Evolutionary conservation across 2,797 vertebrate genomes (phyloP).

Genomic region (Cottoperca gobio): DNA sequence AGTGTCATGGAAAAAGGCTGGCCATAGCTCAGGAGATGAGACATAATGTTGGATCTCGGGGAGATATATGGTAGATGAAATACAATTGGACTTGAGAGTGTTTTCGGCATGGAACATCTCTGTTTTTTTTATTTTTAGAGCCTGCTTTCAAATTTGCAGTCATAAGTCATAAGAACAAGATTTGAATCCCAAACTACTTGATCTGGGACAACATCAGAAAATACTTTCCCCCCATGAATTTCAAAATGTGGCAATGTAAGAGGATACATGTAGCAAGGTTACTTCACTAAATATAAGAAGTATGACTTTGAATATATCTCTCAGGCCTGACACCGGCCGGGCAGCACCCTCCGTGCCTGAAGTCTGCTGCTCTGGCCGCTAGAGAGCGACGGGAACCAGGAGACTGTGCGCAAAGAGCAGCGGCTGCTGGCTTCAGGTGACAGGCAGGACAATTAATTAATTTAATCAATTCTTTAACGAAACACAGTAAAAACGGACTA

Average conservation of each 20-base stretch:
- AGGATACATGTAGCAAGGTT: not conserved
- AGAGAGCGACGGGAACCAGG: conserved; percentile 81
- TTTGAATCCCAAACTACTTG: not conserved
- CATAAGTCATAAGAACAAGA: conserved; percentile 1
- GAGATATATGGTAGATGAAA: conserved; percentile 50
- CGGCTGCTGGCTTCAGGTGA: conserved; percentile 38
- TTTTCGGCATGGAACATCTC: conserved; percentile 33
- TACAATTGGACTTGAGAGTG: conserved; percentile 12
- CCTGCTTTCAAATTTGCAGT: conserved; percentile 10
- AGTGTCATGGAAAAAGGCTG: conserved; percentile 52
- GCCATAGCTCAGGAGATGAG: conserved; percentile 47
- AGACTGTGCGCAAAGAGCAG: conserved; percentile 15
- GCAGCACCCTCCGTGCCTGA: conserved; percentile 19
- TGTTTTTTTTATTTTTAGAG: conserved; percentile 11
- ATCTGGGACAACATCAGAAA: not conserved
- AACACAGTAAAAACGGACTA: not conserved
- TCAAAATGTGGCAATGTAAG: not conserved
- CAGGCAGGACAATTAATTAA: not conserved
- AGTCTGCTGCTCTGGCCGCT: conserved; percentile 72
- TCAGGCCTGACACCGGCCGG: not conserved
- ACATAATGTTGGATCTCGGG: conserved; percentile 52
- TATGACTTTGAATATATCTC: conserved; percentile 1
- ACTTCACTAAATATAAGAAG: conserved; percentile 27
- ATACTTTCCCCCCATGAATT: not conserved
- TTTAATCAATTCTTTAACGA: not conserved